A percentile compares a stretch with the other conserved stretches of the same genome.
These are phyloP conservation scores for Pandemis corylana DNA, from an alignment of 2,888 invertebrate genomes.

Conservation along the genomic window DNA sequence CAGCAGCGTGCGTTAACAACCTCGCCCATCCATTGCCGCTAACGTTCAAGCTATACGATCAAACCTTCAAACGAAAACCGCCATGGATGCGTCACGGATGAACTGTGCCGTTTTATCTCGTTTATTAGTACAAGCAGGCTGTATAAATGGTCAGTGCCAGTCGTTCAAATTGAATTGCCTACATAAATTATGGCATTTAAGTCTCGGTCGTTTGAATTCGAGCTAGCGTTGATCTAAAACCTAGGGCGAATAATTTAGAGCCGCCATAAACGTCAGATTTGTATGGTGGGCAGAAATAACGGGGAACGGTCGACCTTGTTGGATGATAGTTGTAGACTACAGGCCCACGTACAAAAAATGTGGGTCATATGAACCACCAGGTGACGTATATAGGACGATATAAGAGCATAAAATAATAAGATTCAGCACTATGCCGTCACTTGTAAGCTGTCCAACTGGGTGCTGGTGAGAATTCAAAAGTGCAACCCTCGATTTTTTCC, in stretches of 20 bases:
- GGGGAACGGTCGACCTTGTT: not conserved
- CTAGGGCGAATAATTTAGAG: slow-evolving; percentile 23
- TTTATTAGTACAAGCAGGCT: not conserved
- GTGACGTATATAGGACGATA: too few relatives aligned
- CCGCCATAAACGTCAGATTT: slow-evolving; percentile 16
- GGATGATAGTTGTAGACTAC: too few relatives aligned
- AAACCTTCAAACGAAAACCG: not conserved
- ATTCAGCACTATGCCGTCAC: too few relatives aligned
- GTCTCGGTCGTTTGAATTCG: slow-evolving; percentile 14
- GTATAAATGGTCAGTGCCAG: slow-evolving; percentile 7
- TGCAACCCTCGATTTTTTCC: too few relatives aligned
- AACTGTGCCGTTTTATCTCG: not conserved
- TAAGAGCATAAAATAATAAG: too few relatives aligned
- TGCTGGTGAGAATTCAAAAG: too few relatives aligned
- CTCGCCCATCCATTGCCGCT: not conserved
- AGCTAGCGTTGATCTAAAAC: slow-evolving; percentile 33
- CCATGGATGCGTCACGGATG: not conserved
- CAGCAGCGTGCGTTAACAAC: not conserved
- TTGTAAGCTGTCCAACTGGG: too few relatives aligned
- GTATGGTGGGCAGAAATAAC: slow-evolving; percentile 8
- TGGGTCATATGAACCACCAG: too few relatives aligned
- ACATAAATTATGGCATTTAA: slow-evolving; percentile 39
- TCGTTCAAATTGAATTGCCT: slow-evolving; percentile 18
- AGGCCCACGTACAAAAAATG: too few relatives aligned
- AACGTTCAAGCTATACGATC: not conserved